These are phyloP conservation scores for Platygyra sinensis DNA, from an alignment of 64 coral and sea anemone species.

Conservation along the genomic window DNA sequence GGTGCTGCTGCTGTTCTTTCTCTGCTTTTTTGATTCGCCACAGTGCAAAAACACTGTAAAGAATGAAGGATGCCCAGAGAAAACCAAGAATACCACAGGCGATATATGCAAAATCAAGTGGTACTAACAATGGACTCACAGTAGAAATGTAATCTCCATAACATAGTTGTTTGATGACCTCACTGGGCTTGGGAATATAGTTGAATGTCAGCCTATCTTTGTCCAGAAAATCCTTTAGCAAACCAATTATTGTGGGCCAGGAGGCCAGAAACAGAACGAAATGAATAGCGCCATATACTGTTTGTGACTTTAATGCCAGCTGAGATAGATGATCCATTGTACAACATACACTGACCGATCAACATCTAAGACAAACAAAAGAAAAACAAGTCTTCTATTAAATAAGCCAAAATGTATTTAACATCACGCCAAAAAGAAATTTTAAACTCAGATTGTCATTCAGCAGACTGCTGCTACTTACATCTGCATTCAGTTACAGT, in stretches of 20 bases:
- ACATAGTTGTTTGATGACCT: background rate
- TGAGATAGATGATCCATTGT: constrained; percentile 14
- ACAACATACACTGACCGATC: background rate
- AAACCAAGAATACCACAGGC: background rate
- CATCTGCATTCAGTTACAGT: too few species aligned
- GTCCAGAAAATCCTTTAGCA: background rate
- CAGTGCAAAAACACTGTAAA: background rate
- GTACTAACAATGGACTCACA: background rate
- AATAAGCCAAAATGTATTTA: too few species aligned
- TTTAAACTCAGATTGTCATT: too few species aligned
- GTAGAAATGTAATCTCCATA: background rate
- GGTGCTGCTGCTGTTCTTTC: too few species aligned
- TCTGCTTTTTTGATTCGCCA: constrained; percentile 1
- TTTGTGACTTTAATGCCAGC: background rate
- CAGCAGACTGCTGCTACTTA: too few species aligned
- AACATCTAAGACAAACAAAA: background rate
- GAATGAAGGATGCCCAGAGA: background rate
- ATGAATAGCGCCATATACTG: background rate
- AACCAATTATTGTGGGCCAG: constrained; percentile 25
- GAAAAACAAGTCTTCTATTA: background rate
- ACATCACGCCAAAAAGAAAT: too few species aligned
- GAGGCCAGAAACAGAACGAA: background rate
- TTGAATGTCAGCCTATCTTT: constrained; percentile 13
- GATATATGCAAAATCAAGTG: background rate
- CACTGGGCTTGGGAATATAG: constrained; percentile 1